Percentiles rank a stretch among this genome's conserved stretches.
phyloP scores from a whole-genome alignment of 2,797 vertebrate genomes.

The Pitangus sulphuratus region DNA sequence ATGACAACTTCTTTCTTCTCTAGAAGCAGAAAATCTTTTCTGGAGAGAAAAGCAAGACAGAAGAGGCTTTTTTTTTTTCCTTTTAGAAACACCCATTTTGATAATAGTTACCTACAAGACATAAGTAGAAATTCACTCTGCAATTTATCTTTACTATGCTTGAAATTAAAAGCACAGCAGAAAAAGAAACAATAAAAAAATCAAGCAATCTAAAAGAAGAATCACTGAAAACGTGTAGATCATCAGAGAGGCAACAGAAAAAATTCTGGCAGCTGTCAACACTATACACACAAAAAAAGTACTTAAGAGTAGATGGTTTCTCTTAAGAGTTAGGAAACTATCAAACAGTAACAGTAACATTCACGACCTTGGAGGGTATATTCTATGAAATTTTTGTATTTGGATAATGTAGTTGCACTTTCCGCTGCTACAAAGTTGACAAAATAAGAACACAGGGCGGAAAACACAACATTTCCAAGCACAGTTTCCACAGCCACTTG shows the following conservation, averaged over 20 bases:
- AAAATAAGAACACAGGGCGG: neutral
- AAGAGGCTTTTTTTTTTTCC: neutral
- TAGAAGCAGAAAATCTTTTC: neutral
- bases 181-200: constrained; percentile 3
- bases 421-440: neutral
- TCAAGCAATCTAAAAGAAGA: constrained; percentile 21
- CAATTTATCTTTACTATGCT: constrained; percentile 4
- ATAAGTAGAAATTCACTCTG: constrained; percentile 1
- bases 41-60: neutral
- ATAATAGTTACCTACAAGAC: neutral
- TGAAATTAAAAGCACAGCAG: neutral
- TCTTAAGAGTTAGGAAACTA: neutral
- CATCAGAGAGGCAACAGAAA: constrained; percentile 3
- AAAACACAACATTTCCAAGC: neutral
- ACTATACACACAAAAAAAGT: neutral
- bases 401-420: neutral
- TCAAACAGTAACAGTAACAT: neutral
- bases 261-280: constrained; percentile 26
- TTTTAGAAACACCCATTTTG: neutral
- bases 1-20: constrained; percentile 18
- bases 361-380: neutral
- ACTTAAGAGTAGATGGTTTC: neutral
- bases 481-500: neutral
- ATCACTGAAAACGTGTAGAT: constrained; percentile 11
- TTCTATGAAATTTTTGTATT: neutral